Conservation (phyloP, 1,140 invertebrate species). For the Cardiocondyla obscurior region DNA sequence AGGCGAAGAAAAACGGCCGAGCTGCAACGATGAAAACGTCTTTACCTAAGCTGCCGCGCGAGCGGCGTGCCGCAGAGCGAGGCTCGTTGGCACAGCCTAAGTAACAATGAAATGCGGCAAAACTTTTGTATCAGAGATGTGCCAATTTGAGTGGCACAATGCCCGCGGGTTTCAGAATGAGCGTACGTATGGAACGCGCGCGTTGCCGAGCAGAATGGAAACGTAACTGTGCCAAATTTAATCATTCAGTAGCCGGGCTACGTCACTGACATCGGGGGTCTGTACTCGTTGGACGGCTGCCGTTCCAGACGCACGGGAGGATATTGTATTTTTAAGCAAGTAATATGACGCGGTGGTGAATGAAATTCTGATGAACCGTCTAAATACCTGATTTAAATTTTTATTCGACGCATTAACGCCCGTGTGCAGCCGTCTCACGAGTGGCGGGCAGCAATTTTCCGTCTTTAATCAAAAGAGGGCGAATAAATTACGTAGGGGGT, state of each 20-base stretch:
- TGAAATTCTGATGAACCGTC: slow-evolving; percentile 30
- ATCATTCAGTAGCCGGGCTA: slow-evolving; percentile 54
- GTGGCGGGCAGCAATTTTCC: slow-evolving; percentile 44
- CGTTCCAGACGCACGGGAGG: background rate
- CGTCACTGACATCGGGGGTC: slow-evolving; percentile 46
- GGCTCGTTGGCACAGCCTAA: slow-evolving; percentile 51
- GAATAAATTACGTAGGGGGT: slow-evolving; percentile 66
- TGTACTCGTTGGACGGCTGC: background rate
- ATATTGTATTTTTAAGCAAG: slow-evolving; percentile 5
- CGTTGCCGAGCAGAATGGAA: slow-evolving; percentile 55
- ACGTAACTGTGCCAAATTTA: slow-evolving; percentile 73
- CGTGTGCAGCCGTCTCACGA: background rate
- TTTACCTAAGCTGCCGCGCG: slow-evolving; percentile 50
- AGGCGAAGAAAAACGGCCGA: too few relatives aligned
- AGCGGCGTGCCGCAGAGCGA: slow-evolving; percentile 36
- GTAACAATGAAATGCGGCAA: slow-evolving; percentile 69
- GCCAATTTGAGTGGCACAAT: slow-evolving; percentile 77
- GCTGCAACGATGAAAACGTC: slow-evolving; percentile 32
- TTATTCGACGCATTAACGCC: slow-evolving; percentile 26
- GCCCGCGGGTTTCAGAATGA: slow-evolving; percentile 70
- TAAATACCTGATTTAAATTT: slow-evolving; percentile 46
- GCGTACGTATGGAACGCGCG: slow-evolving; percentile 61
- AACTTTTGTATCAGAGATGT: slow-evolving; percentile 80
- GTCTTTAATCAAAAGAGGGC: slow-evolving; percentile 64
- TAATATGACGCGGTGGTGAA: background rate